phyloP scores from a whole-genome alignment of 2,888 invertebrate species.

The Habrosyne pyritoides region DNA sequence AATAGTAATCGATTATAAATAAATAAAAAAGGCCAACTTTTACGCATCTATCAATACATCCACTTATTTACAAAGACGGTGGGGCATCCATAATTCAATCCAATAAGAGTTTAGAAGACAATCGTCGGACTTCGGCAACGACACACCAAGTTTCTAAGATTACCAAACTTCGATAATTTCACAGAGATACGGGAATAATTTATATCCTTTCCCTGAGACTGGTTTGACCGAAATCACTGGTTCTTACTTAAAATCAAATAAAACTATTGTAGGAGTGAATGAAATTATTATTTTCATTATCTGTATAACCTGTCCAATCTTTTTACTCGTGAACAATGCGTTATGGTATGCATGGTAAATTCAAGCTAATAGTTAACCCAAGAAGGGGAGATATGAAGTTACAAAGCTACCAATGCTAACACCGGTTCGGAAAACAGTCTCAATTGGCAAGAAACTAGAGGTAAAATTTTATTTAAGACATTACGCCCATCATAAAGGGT shows the following conservation, averaged over 20 bases:
- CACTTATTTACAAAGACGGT: not conserved
- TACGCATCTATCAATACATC: not conserved
- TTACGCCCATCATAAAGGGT: no score
- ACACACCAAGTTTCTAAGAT: not conserved
- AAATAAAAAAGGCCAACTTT: not conserved
- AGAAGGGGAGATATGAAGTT: no score
- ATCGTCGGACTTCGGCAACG: not conserved
- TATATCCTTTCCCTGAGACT: not conserved
- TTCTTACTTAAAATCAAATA: not conserved
- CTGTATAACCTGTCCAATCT: no score
- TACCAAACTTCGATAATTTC: conserved; percentile 7
- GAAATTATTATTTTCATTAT: no score
- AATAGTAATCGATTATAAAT: not conserved
- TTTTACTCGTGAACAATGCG: no score
- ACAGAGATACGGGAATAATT: conserved; percentile 7
- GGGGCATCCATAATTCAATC: not conserved
- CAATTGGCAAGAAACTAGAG: no score
- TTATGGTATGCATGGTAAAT: no score
- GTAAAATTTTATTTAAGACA: no score
- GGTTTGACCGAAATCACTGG: not conserved
- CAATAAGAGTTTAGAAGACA: not conserved
- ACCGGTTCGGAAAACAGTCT: no score
- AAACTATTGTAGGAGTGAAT: no score
- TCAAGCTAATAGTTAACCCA: no score
- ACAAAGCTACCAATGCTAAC: no score